Percentiles rank a stretch among this genome's conserved stretches.
These are phyloP conservation scores for Epsilonema sp. DNA, from an alignment of 2,888 invertebrate species.

Conservation along the genomic window DNA sequence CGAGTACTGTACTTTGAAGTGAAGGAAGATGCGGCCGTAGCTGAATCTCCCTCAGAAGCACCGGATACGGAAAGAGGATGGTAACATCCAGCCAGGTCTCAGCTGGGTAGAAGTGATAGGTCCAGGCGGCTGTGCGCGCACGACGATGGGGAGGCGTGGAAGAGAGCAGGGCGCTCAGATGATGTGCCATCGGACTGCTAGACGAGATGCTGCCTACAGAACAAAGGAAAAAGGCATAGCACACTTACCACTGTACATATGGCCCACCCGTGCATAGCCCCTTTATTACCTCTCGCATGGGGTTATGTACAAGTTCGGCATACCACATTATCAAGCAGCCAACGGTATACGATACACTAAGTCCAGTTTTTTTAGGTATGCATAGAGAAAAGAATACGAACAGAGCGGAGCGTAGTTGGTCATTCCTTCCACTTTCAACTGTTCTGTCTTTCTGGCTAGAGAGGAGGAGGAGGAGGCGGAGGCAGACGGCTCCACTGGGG, in stretches of 20 bases:
- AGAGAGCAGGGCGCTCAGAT: conserved; percentile 67
- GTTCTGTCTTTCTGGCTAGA: no score
- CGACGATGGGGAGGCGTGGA: conserved; percentile 58
- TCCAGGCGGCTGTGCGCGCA: conserved; percentile 52
- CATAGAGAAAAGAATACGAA: neutral
- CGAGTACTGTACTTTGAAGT: conserved; percentile 55
- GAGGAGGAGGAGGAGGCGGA: no score
- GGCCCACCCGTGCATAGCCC: no score
- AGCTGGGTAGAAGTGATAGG: conserved; percentile 81
- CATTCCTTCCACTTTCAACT: conserved; percentile 46
- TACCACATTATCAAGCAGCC: neutral
- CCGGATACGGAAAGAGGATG: conserved; percentile 64
- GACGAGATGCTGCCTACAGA: conserved; percentile 47
- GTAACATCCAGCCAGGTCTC: conserved; percentile 62
- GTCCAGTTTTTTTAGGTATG: neutral
- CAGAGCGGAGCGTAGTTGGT: conserved; percentile 36
- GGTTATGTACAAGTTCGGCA: no score
- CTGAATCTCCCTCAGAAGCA: conserved; percentile 65
- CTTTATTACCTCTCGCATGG: no score
- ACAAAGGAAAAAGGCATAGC: neutral
- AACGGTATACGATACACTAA: neutral
- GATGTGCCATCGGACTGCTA: conserved; percentile 62
- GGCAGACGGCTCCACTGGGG: no score
- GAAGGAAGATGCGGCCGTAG: conserved; percentile 64
- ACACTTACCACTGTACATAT: neutral